Conservation (phyloP, 2,888 invertebrate genomes). For the Erynnis tages region DNA sequence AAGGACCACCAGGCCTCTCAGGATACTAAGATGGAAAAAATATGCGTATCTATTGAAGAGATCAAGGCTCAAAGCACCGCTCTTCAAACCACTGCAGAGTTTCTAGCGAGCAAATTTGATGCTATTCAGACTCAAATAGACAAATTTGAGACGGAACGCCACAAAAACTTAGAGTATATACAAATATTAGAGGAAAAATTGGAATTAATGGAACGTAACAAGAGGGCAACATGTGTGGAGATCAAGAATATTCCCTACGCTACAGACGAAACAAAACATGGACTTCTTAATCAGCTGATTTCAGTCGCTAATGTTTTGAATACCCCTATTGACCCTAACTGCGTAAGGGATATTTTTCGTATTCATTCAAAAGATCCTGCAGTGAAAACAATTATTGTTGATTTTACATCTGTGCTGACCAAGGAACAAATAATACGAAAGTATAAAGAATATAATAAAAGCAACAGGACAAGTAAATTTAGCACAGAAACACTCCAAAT, state of each 20-base stretch:
- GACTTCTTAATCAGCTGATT: background rate
- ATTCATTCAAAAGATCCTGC: background rate
- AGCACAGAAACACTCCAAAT: too few relatives aligned
- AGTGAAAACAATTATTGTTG: constrained; percentile 12
- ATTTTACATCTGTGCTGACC: constrained; percentile 9
- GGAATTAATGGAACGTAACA: background rate
- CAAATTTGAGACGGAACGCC: background rate
- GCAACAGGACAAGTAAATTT: too few relatives aligned
- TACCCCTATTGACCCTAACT: background rate
- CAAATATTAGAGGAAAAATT: background rate
- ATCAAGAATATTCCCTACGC: constrained; percentile 13
- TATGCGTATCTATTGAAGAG: constrained; percentile 9
- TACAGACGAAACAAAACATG: background rate
- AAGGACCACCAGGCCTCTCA: constrained; percentile 7
- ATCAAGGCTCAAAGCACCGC: constrained; percentile 4
- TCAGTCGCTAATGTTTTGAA: background rate
- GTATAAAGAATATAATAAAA: too few relatives aligned
- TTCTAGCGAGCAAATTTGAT: constrained; percentile 11
- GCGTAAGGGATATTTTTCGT: background rate
- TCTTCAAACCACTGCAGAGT: constrained; percentile 2
- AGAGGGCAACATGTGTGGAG: constrained; percentile 2
- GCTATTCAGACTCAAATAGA: constrained; percentile 2
- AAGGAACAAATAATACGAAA: constrained; percentile 5
- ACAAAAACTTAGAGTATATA: background rate
- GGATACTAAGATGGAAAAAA: constrained; percentile 18